A percentile compares a stretch with the other conserved stretches of the same genome.
Conservation (phyloP, 2,113 vertebrate species). For the Menura novaehollandiae region DNA sequence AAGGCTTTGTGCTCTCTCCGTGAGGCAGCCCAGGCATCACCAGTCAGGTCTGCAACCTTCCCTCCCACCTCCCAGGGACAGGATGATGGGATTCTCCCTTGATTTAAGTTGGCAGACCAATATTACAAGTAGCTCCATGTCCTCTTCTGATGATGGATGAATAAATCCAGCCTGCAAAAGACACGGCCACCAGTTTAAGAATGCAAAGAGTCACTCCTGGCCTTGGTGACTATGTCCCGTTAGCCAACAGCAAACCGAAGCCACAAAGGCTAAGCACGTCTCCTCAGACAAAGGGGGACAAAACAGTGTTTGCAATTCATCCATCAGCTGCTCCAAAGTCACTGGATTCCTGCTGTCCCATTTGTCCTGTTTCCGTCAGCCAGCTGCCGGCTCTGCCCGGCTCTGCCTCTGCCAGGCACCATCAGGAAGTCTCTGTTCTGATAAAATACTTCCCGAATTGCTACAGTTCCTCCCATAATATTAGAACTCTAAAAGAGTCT, state of each 20-base stretch:
- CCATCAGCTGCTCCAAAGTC: constrained; percentile 8
- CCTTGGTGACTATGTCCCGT: background rate
- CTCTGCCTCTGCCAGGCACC: background rate
- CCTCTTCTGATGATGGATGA: background rate
- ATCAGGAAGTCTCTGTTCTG: constrained; percentile 7
- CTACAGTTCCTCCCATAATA: background rate
- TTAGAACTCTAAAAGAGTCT: background rate
- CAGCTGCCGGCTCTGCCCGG: background rate
- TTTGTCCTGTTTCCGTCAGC: background rate
- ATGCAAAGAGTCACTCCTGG: background rate
- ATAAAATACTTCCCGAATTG: background rate
- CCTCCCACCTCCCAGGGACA: background rate
- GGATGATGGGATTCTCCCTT: background rate
- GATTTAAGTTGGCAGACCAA: background rate
- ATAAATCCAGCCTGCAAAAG: background rate
- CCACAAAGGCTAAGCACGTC: background rate
- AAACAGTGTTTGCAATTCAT: background rate
- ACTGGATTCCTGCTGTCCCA: background rate
- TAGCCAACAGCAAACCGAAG: background rate
- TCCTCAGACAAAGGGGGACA: background rate
- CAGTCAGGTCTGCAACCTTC: background rate
- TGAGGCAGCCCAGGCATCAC: background rate
- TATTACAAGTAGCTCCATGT: background rate
- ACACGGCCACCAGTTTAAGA: accelerated
- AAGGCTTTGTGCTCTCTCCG: background rate